Evolutionary conservation across 2,797 vertebrate genomes (phyloP), one percentile per base, ranked within the genome.

Genomic region (Leuciscus waleckii): DNA sequence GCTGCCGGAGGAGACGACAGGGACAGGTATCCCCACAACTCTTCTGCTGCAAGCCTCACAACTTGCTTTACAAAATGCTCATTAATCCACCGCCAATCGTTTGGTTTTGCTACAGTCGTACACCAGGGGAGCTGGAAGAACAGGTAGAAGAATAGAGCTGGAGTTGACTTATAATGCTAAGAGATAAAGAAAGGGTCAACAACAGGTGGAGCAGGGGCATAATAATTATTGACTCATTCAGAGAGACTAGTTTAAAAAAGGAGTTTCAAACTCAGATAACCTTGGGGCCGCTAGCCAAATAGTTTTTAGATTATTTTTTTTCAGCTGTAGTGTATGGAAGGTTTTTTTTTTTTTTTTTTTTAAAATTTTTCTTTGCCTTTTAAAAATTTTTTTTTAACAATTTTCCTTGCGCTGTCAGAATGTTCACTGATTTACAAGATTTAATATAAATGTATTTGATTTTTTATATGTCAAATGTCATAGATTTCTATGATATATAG

Each of bases 1-100:
- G 81, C 70, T 80, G 51, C 67, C 11, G 39, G 69, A 21, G 71
- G 79, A 85, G 74, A 65, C 74, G 37, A 79, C 68, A 54, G 81
- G 83, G 84, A 76, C 88, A 83, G 83, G 86, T 87, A 84, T 82
- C 85, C 86, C 85, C 87, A 87, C 80, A 77, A 71, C 70, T 73
- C 49, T 65, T 54, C 46, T 77, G 63, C 58, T 61, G 73, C 46
- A 81, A 83, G 71, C 58, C 43, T 41, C 71, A 73, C 41, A 46
- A 79, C 83, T 70, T 54, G 3, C 46, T 69, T 89, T 63, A 85
- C 71, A 67, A 75, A 79, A 79, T 78, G 80, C 80, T 90, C 87
- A 88, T 91, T 89, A 85, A 90, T 91, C 68, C 29, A 68, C 61
- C 29, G n/a, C 39, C 80, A 46, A 51, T 76, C 49, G 32, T 69